Evolutionary conservation across 1,140 invertebrate genomes (phyloP).

Genomic region (Dendrolimus kikuchii): DNA sequence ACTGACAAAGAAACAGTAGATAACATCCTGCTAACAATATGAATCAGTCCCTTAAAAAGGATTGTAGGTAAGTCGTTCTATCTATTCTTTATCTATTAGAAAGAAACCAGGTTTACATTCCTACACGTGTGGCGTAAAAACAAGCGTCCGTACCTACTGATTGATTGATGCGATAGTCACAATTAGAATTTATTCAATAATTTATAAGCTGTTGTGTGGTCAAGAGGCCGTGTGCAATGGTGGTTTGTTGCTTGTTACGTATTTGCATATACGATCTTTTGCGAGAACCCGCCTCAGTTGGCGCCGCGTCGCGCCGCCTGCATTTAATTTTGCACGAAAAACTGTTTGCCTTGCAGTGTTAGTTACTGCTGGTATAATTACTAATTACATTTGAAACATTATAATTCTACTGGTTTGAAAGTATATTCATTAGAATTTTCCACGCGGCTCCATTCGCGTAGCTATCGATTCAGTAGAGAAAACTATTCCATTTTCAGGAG

Average conservation of each 20-base stretch:
- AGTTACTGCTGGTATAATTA: constrained; percentile 43
- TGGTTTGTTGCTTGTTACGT: constrained; percentile 31
- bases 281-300: constrained; percentile 45
- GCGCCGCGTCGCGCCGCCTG: constrained; percentile 57
- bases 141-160: constrained; percentile 22
- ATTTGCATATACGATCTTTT: constrained; percentile 60
- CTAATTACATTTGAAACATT: too few species aligned
- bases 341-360: constrained; percentile 47
- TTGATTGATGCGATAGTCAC: constrained; percentile 46
- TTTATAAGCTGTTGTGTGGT: constrained; percentile 51
- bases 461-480: too few species aligned
- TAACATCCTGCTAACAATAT: neutral
- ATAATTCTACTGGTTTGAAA: too few species aligned
- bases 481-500: too few species aligned
- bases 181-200: constrained; percentile 60
- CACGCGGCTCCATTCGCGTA: too few species aligned
- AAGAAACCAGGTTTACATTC: constrained; percentile 10
- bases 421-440: too few species aligned
- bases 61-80: constrained; percentile 6
- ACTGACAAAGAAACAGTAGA: too few species aligned
- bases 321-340: constrained; percentile 56
- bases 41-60: constrained; percentile 4
- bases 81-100: constrained; percentile 2
- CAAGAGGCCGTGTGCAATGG: constrained; percentile 38
- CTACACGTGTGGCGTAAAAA: constrained; percentile 22